These are phyloP conservation scores for Thymelicus lineola DNA, from an alignment of 2,888 invertebrate species.

Conservation along the genomic window DNA sequence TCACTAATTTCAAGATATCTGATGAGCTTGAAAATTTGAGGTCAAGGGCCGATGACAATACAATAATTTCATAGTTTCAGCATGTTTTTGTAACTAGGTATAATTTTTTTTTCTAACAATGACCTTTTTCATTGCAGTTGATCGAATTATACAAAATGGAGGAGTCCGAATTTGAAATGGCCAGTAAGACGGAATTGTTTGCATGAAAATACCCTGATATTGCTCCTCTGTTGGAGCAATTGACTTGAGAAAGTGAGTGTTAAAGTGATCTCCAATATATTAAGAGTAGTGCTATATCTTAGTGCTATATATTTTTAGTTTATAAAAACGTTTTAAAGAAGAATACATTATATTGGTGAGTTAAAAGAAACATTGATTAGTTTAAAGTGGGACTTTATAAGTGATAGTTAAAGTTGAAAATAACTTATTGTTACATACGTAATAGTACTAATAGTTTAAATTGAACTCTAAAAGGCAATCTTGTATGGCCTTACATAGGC, in stretches of 20 bases:
- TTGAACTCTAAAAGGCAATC: no score
- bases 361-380: no score
- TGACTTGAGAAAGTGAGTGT: constrained; percentile 66
- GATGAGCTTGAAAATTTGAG: no score
- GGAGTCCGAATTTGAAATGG: constrained; percentile 95
- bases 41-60: no score
- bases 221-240: constrained; percentile 72
- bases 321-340: no score
- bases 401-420: neutral
- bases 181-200: constrained; percentile 95
- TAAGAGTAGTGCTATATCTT: constrained; percentile 14
- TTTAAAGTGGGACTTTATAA: neutral
- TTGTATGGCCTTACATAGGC: no score
- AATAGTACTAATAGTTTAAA: no score
- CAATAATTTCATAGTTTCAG: no score
- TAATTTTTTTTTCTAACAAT: no score
- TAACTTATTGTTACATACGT: neutral
- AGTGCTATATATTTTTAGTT: neutral
- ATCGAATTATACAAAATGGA: constrained; percentile 98
- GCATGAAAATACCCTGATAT: constrained; percentile 88
- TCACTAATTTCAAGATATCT: no score
- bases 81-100: no score
- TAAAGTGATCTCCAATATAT: constrained; percentile 61
- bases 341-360: no score
- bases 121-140: constrained; percentile 80